A percentile compares a stretch with the other conserved stretches of the same genome.
phyloP scores from a whole-genome alignment of 2,888 invertebrate genomes.

The Bimastos eiseni region DNA sequence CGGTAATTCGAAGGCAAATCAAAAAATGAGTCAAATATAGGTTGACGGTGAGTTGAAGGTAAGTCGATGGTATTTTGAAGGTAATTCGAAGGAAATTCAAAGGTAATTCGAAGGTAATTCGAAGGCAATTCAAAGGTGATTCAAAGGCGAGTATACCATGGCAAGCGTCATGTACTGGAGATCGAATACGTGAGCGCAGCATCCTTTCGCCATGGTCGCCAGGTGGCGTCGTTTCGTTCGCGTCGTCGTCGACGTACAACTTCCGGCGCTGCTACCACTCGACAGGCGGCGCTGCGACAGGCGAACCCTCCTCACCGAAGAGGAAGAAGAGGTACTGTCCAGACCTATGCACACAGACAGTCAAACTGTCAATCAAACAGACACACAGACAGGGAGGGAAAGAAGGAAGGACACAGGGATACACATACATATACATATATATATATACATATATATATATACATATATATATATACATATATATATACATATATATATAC shows the following conservation, averaged over 20 bases:
- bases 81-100: no score
- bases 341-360: neutral
- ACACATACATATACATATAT: no score
- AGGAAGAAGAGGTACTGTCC: neutral
- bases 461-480: no score
- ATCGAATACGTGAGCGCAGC: constrained; percentile 15
- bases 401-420: neutral
- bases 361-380: neutral
- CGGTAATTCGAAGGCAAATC: neutral
- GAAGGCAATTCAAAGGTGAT: no score
- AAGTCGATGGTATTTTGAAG: no score
- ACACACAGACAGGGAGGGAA: neutral
- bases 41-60: neutral
- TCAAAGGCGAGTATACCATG: neutral
- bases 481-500: no score
- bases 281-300: constrained; percentile 16
- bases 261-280: neutral
- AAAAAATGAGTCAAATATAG: no score
- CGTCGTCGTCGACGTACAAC: neutral
- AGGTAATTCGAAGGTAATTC: no score
- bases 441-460: neutral
- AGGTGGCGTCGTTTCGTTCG: constrained; percentile 3
- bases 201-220: neutral
- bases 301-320: neutral
- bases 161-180: constrained; percentile 23